Evolutionary conservation across 2,113 vertebrate genomes (phyloP).

Genomic region (Cyanoderma ruficeps): DNA sequence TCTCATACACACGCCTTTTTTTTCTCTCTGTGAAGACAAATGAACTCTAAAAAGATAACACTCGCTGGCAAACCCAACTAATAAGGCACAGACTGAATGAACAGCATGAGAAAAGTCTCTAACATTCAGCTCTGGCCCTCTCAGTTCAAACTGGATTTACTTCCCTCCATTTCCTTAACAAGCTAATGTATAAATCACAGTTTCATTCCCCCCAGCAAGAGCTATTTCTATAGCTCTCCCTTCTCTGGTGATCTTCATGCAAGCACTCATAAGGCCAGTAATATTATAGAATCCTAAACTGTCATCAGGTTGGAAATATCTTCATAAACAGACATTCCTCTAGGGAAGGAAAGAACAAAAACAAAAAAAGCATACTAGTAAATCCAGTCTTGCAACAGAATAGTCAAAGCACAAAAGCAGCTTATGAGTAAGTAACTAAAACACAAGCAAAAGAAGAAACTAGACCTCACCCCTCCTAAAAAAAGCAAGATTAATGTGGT

Average conservation of each 20-base stretch:
- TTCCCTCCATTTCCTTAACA: background rate
- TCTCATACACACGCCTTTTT: background rate
- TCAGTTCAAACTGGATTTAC: background rate
- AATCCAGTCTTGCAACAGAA: background rate
- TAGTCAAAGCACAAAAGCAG: background rate
- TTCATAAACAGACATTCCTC: background rate
- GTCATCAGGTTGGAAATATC: background rate
- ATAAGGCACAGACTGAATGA: background rate
- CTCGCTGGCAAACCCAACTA: background rate
- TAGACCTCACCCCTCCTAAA: background rate
- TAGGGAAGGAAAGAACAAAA: background rate
- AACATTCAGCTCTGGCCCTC: background rate
- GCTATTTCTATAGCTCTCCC: background rate
- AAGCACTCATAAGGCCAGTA: background rate
- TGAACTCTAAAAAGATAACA: background rate
- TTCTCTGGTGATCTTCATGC: background rate
- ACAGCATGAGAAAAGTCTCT: background rate
- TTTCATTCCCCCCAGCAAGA: background rate
- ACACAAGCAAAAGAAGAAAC: background rate
- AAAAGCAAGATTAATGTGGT: background rate
- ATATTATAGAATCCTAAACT: background rate
- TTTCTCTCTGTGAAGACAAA: background rate
- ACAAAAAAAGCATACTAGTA: background rate
- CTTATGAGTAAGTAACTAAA: background rate
- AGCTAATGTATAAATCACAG: background rate